These are phyloP conservation scores for Ariopsis seemanni DNA, from an alignment of 2,113 vertebrate genomes.

Conservation along the genomic window DNA sequence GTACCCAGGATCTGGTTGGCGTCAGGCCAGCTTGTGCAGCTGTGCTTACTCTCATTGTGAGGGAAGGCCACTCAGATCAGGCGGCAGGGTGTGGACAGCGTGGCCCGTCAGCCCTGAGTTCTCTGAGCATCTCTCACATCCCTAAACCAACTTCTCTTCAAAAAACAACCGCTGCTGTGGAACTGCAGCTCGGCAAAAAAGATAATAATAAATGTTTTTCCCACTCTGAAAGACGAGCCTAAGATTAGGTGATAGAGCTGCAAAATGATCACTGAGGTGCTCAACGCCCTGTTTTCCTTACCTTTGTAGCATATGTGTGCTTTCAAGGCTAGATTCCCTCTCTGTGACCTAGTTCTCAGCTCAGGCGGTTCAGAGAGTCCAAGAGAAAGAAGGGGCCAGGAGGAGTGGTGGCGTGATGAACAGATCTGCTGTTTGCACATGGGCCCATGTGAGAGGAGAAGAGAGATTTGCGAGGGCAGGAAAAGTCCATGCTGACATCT, in stretches of 20 bases:
- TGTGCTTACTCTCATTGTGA: conserved; percentile 54
- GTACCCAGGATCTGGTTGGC: conserved; percentile 41
- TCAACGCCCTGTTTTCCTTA: conserved; percentile 46
- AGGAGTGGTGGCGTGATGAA: conserved; percentile 62
- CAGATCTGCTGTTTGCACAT: conserved; percentile 74
- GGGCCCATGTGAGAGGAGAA: conserved; percentile 6
- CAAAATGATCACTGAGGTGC: conserved; percentile 41
- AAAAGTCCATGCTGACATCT: conserved; percentile 37
- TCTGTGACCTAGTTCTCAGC: conserved; percentile 75
- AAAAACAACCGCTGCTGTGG: conserved; percentile 40
- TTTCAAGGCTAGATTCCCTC: conserved; percentile 77
- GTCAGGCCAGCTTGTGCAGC: conserved; percentile 50
- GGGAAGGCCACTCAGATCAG: conserved; percentile 54
- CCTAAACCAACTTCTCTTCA: conserved; percentile 45
- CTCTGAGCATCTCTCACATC: conserved; percentile 48
- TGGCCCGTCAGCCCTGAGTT: conserved; percentile 31
- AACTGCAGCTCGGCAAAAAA: conserved; percentile 47
- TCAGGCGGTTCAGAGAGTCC: conserved; percentile 62
- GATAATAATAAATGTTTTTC: conserved; percentile 49
- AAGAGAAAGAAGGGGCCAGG: conserved; percentile 58
- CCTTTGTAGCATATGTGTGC: conserved; percentile 56
- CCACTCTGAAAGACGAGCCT: conserved; percentile 42
- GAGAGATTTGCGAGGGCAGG: conserved; percentile 27
- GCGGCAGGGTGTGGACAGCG: conserved; percentile 47
- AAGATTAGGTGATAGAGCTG: conserved; percentile 42